Base-by-base conservation (phyloP, 2,113 vertebrate genomes). In the Hirundichthys speculiger region DNA sequence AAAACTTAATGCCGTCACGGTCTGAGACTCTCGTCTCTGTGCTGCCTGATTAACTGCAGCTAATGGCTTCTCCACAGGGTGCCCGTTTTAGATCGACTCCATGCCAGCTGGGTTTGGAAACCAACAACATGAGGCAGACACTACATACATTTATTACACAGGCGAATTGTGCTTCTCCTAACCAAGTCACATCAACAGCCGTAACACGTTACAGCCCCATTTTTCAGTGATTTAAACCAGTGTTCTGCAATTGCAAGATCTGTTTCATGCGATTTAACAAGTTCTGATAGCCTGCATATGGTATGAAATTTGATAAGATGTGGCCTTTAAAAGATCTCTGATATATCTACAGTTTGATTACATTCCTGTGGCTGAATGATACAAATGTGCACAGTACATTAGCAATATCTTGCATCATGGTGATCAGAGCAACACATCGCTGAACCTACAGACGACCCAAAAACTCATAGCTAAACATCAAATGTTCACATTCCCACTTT, bases 41-140 rank as follows among this genome's bases (percentile, higher is more conserved):
- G n/a, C 51, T 38, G 78, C 58, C 68, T 48, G 73, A 84, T 82
- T 79, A 80, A 84, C 68, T 75, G 63, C 76, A 60, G 58, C 81
- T 83, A 82, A 80, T 60, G 58, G 80, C 66, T 51, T 83, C 72
- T 75, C 79, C 58, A 19, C 69, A 43, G 77, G 79, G 58, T 0
- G 41, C 27, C 70, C 41, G 62, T 34, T 78, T 63, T 61, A 64
- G 56, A 50, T 12, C 1, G 41, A 59, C 67, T 52, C 9, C 45
- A 20, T 22, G 38, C 64, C 73, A 54, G 54, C 69, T 66, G 67
- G 46, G 52, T 70, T 70, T 61, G 56, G 61, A 75, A 80, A 79
- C 43, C 54, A 67, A 64, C 75, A 49, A 22, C 64, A 55, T 47
- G 59, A 70, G 55, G 69, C 74, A 51, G 43, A 55, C 2, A 60